Percentiles rank a stretch among this genome's conserved stretches.
These are phyloP conservation scores for Globia sparganii DNA, from an alignment of 2,888 invertebrate genomes.

Conservation along the genomic window DNA sequence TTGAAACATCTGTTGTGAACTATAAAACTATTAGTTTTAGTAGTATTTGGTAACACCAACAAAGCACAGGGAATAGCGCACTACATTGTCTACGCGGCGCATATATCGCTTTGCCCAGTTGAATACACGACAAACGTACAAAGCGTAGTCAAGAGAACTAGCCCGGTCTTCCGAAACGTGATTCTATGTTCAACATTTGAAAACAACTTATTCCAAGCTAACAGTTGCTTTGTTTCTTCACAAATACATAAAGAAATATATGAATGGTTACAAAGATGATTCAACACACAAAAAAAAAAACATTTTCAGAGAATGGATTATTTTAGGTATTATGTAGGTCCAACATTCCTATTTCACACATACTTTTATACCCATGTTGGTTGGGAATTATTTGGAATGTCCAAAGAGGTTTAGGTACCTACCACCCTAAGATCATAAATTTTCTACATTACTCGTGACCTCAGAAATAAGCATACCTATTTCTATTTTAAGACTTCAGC, in stretches of 20 bases:
- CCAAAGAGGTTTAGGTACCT: constrained; percentile 43
- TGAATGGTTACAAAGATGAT: not conserved
- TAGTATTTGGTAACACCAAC: not conserved
- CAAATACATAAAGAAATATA: not conserved
- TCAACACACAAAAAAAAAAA: too few relatives aligned
- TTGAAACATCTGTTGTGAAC: not conserved
- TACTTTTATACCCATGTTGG: constrained; percentile 19
- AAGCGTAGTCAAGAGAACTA: constrained; percentile 8
- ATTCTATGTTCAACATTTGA: constrained; percentile 13
- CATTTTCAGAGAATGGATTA: not conserved
- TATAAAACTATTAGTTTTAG: not conserved
- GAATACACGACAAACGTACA: constrained; percentile 15
- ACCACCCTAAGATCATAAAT: constrained; percentile 14
- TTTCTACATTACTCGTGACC: constrained; percentile 6
- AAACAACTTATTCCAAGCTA: not conserved
- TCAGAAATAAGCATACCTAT: constrained; percentile 8
- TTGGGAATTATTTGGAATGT: constrained; percentile 23
- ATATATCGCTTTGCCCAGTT: constrained; percentile 2
- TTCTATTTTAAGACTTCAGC: constrained; percentile 17
- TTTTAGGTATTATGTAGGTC: not conserved
- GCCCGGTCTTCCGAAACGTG: not conserved
- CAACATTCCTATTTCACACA: not conserved
- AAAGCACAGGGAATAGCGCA: not conserved
- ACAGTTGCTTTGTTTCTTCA: constrained; percentile 5
- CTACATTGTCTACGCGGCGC: constrained; percentile 7